Percentiles rank a stretch among this genome's conserved stretches.
phyloP scores from a whole-genome alignment of 2,797 vertebrate genomes.

The Dendrocincla tyrannina region DNA sequence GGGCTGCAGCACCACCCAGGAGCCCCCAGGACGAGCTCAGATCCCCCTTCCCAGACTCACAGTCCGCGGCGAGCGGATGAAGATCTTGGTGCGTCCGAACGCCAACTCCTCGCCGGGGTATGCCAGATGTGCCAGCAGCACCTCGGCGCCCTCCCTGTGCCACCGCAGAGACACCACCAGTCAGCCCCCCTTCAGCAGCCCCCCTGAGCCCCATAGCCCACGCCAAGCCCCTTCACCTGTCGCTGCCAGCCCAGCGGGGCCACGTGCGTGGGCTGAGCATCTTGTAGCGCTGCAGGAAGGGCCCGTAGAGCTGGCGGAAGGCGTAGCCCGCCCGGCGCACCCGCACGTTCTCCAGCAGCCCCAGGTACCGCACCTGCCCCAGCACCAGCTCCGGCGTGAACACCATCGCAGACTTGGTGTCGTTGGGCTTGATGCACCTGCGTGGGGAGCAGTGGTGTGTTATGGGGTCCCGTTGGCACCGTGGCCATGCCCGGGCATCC shows the following conservation, averaged over 20 bases:
- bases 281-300: slow-evolving; percentile 79
- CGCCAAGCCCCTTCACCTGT: slow-evolving; percentile 44
- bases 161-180: fast-evolving
- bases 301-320: slow-evolving; percentile 73
- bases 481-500: fast-evolving
- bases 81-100: slow-evolving; percentile 78
- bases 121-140: slow-evolving; percentile 56
- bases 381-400: slow-evolving; percentile 74
- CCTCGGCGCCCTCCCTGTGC: slow-evolving; percentile 65
- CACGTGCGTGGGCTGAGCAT: slow-evolving; percentile 73
- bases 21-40: fast-evolving
- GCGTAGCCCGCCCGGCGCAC: slow-evolving; percentile 81
- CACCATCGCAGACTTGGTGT: slow-evolving; percentile 52
- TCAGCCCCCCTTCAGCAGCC: background rate
- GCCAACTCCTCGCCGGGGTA: slow-evolving; percentile 66
- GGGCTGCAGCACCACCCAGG: background rate
- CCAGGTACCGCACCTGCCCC: slow-evolving; percentile 74
- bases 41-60: slow-evolving; percentile 56
- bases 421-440: slow-evolving; percentile 83
- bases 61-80: slow-evolving; percentile 76
- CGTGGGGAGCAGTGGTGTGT: background rate
- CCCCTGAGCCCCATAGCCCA: fast-evolving
- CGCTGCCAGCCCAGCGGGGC: slow-evolving; percentile 69
- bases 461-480: fast-evolving
- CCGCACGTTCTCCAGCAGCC: slow-evolving; percentile 80